Conservation (phyloP, 2,113 vertebrate genomes). For the Physeter macrocephalus region DNA sequence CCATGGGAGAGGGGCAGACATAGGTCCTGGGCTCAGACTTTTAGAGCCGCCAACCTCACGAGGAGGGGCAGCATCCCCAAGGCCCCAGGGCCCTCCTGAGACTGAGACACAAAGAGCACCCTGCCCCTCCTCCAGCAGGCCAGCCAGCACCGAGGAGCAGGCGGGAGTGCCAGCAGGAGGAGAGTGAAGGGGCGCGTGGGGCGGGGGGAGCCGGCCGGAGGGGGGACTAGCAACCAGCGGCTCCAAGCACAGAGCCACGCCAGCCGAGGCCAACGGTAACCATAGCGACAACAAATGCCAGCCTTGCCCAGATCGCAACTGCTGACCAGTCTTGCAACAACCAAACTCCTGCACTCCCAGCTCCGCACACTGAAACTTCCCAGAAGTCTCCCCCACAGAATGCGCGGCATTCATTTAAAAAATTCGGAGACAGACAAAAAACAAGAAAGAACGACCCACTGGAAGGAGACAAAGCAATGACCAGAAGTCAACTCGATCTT, state of each 20-base stretch:
- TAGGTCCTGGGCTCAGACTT: background rate
- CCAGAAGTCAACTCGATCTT: background rate
- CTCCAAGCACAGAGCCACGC: background rate
- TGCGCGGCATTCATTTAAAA: background rate
- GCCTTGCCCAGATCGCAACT: background rate
- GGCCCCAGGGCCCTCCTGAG: background rate
- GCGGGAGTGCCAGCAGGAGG: accelerated
- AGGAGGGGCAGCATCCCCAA: background rate
- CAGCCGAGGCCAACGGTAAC: background rate
- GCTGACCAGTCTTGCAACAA: background rate
- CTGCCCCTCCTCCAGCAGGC: background rate
- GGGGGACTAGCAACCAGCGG: background rate
- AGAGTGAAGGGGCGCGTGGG: background rate
- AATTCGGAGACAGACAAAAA: background rate
- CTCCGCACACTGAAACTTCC: background rate
- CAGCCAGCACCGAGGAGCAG: background rate
- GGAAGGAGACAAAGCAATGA: background rate
- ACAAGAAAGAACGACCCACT: background rate
- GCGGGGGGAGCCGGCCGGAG: accelerated
- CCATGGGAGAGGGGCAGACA: background rate
- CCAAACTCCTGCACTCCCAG: background rate
- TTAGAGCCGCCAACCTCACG: too few relatives aligned
- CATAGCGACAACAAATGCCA: background rate
- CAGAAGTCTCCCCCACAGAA: background rate
- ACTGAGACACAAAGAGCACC: background rate